Conservation (phyloP, 2,888 invertebrate species). For the Cataglyphis albicans region DNA sequence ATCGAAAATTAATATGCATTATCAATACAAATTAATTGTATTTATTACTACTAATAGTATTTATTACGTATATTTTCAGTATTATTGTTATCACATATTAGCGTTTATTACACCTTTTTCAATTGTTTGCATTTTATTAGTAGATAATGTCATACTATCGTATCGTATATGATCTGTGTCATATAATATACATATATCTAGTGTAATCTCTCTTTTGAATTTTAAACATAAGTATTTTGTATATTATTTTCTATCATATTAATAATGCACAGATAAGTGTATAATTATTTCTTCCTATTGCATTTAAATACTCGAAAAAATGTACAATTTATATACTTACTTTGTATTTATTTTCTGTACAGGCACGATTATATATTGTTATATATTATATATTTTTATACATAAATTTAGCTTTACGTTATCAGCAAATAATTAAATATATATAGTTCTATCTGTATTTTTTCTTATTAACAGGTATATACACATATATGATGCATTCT, state of each 20-base stretch:
- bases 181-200: background rate
- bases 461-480: background rate
- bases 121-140: background rate
- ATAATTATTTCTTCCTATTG: slow-evolving; percentile 1
- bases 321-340: slow-evolving; percentile 26
- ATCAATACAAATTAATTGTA: slow-evolving; percentile 6
- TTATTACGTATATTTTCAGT: slow-evolving; percentile 24
- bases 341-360: slow-evolving; percentile 29
- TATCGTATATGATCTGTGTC: background rate
- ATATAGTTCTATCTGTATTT: slow-evolving; percentile 2
- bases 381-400: slow-evolving; percentile 31
- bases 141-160: background rate
- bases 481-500: background rate
- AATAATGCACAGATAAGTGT: background rate
- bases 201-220: background rate
- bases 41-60: background rate
- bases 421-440: slow-evolving; percentile 17
- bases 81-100: slow-evolving; percentile 28
- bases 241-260: slow-evolving; percentile 12
- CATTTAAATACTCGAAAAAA: slow-evolving; percentile 17
- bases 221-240: background rate
- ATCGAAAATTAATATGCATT: background rate
- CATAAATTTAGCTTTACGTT: slow-evolving; percentile 2
- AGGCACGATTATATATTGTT: slow-evolving; percentile 4
- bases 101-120: background rate